A percentile compares a stretch with the other conserved stretches of the same genome.
Evolutionary conservation across 1,140 invertebrate species (phyloP).

Genomic region (Armadillidium nasatum): DNA sequence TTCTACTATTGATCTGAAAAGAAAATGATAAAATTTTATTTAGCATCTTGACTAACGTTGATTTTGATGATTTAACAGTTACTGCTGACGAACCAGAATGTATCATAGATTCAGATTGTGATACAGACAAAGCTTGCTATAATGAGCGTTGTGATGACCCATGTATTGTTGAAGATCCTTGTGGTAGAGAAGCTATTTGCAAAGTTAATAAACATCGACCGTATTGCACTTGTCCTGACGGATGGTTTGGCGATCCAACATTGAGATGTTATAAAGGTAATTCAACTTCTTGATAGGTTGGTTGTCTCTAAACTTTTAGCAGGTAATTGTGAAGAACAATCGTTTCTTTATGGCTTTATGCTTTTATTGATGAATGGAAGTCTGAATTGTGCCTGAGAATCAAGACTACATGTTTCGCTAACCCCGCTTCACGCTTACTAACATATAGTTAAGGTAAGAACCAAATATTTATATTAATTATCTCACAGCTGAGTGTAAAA

Average conservation of each 20-base stretch:
- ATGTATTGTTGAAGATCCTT: constrained; percentile 68
- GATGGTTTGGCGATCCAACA: constrained; percentile 81
- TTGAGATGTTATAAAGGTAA: constrained; percentile 79
- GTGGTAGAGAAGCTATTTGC: constrained; percentile 73
- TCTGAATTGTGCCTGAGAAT: neutral
- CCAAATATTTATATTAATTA: constrained; percentile 31
- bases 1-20: too few relatives aligned
- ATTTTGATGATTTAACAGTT: constrained; percentile 15
- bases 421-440: constrained; percentile 35
- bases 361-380: neutral
- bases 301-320: neutral
- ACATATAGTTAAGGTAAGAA: constrained; percentile 26
- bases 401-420: constrained; percentile 12
- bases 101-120: constrained; percentile 68
- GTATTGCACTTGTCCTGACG: constrained; percentile 71
- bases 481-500: constrained; percentile 69
- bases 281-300: constrained; percentile 46
- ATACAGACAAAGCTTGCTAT: constrained; percentile 75
- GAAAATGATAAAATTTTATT: too few relatives aligned
- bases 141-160: constrained; percentile 72
- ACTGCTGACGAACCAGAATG: constrained; percentile 63
- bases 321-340: neutral
- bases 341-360: neutral
- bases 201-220: constrained; percentile 66
- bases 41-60: too few relatives aligned